Evolutionary conservation across 2,888 invertebrate genomes (phyloP), one percentile per base, ranked within the genome.

Genomic region (Orthosia gracilis): DNA sequence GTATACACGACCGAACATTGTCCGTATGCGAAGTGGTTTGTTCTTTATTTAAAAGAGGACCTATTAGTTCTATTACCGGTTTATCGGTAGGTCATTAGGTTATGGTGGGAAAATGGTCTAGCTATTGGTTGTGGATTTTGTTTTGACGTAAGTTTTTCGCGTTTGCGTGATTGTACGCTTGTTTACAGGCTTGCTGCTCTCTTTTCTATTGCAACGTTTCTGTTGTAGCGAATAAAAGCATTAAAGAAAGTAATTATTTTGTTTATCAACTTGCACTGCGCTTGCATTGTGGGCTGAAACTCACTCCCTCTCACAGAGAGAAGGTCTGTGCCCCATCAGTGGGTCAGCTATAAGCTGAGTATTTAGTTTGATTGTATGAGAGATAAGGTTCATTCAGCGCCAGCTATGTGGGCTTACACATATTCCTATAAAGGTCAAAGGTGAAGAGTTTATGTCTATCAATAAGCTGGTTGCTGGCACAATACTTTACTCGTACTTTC

Each of bases 81-180:
- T 76, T 76, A 52, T 54, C 54, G 68, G 49, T 74, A 57, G 69
- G 80, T 81, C 69, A 74, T 78, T 71, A 26, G 83, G 69, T 69
- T 83, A 68, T 64, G 21, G 40, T 67, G 59, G 26, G 40, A 50
- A 63, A 63, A 45, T 71, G 63, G 11, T 59, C 40, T 31, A 52
- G 49, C 54, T 66, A 52, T 23, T 45, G 45, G 54, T 47, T 18
- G n/a, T 67, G 49, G 67, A 26, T 45, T 49, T 67, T 45, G 49
- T 69, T 49, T 23, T 81, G 12, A 13, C 21, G 5, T 17, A 5
- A 26, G 47, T 26, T 50, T 61, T 50, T 50, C 26, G n/a, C 3
- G 49, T 4, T 77, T 52, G 45, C 45, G 26, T 31, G 68, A 7
- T 23, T 47, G 7, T 1, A 21, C 45, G 52, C 40, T 15, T 4